A percentile compares a stretch with the other conserved stretches of the same genome.
Evolutionary conservation across 2,113 vertebrate genomes (phyloP).

Genomic region (Ctenomys sociabilis): DNA sequence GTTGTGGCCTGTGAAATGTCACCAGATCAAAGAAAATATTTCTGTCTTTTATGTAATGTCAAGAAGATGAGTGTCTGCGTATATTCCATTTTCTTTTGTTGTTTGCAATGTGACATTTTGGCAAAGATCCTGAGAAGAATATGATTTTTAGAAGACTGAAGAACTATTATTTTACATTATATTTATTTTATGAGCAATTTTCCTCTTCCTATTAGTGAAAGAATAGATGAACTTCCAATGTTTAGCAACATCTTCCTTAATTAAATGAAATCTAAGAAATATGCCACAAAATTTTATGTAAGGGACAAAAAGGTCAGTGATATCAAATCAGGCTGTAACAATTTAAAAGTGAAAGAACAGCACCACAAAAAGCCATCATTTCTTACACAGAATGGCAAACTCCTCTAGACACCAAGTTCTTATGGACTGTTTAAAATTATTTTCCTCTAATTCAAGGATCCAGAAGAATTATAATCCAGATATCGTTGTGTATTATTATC

Average conservation of each 20-base stretch:
- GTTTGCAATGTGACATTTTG: conserved; percentile 72
- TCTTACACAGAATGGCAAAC: conserved; percentile 77
- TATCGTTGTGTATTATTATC: conserved; percentile 65
- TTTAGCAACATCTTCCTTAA: conserved; percentile 65
- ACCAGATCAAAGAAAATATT: conserved; percentile 30
- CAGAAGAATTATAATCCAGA: conserved; percentile 75
- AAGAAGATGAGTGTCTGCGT: conserved; percentile 26
- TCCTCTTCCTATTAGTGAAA: conserved; percentile 57
- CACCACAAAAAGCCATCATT: conserved; percentile 36
- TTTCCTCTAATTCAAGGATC: conserved; percentile 71
- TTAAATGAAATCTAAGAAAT: conserved; percentile 63
- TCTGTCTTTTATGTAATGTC: conserved; percentile 1
- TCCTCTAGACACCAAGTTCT: conserved; percentile 78
- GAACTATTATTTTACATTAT: conserved; percentile 48
- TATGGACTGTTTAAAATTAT: conserved; percentile 74
- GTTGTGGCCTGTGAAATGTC: conserved; percentile 32
- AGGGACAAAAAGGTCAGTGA: conserved; percentile 48
- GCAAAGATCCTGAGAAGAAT: conserved; percentile 54
- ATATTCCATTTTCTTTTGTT: conserved; percentile 63
- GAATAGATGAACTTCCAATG: not conserved
- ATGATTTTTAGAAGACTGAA: conserved; percentile 32
- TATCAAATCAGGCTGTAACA: conserved; percentile 63
- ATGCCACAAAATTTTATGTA: conserved; percentile 68
- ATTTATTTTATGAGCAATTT: conserved; percentile 32
- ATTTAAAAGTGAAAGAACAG: conserved; percentile 62